Percentiles rank a stretch among this genome's conserved stretches.
Conservation (phyloP, 1,140 invertebrate genomes). For the Eubasilissa regina region DNA sequence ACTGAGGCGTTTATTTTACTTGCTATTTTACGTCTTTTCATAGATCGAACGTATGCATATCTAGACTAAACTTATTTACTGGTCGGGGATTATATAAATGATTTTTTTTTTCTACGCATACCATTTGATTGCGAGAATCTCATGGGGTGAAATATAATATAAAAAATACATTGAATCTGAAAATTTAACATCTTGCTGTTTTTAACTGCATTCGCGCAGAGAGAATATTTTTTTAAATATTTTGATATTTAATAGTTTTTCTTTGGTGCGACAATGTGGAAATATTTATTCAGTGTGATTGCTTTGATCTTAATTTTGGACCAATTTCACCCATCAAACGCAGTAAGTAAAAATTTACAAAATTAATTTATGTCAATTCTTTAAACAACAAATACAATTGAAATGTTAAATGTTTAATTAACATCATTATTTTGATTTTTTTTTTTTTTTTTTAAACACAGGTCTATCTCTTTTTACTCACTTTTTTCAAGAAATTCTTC, state of each 20-base stretch:
- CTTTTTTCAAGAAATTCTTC: no score
- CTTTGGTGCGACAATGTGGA: conserved; percentile 15
- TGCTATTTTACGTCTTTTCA: no score
- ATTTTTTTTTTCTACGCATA: neutral
- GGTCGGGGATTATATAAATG: neutral
- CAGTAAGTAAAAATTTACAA: conserved; percentile 15
- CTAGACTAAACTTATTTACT: no score
- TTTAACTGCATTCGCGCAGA: neutral
- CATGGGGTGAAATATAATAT: neutral
- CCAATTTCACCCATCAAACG: conserved; percentile 6
- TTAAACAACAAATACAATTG: neutral
- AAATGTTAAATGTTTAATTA: no score
- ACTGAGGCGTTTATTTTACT: no score
- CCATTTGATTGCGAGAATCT: neutral
- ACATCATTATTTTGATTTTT: no score
- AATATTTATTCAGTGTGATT: neutral
- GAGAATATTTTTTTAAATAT: neutral
- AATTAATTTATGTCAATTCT: neutral
- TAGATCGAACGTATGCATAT: no score
- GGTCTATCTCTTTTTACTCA: no score
- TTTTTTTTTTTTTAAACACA: no score
- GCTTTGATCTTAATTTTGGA: neutral
- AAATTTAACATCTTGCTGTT: no score
- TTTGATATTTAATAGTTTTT: neutral
- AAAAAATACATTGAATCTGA: neutral